phyloP scores from a whole-genome alignment of 2,113 vertebrate species.

The Arizona elegans region DNA sequence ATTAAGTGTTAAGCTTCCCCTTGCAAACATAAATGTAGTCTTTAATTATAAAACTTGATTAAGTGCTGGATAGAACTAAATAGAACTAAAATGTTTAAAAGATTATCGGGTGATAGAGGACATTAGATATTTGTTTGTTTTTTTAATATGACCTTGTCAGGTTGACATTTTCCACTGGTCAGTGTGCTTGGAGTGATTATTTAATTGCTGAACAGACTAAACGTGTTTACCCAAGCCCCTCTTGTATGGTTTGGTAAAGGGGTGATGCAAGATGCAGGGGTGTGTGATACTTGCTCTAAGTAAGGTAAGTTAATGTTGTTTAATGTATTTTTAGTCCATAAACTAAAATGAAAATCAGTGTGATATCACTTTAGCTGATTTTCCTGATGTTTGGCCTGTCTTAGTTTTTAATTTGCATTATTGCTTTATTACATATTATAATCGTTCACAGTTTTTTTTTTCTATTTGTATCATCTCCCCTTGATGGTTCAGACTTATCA shows the following conservation, averaged over 20 bases:
- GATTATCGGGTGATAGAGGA: neutral
- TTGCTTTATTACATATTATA: neutral
- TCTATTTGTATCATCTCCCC: neutral
- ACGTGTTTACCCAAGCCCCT: slow-evolving; percentile 50
- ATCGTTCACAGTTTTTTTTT: neutral
- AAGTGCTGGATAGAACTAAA: neutral
- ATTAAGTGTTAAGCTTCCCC: neutral
- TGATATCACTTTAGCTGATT: neutral
- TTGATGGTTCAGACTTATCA: neutral
- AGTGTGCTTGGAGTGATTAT: slow-evolving; percentile 38
- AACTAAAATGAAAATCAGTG: neutral
- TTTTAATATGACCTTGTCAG: slow-evolving; percentile 48
- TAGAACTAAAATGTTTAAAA: neutral
- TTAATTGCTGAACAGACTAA: slow-evolving; percentile 45
- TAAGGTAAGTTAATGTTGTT: neutral
- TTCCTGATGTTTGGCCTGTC: neutral
- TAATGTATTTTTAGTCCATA: neutral
- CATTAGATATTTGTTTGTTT: slow-evolving; percentile 32
- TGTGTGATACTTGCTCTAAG: neutral
- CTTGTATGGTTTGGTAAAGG: slow-evolving; percentile 24
- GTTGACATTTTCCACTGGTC: slow-evolving; percentile 47
- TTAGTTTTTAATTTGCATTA: neutral
- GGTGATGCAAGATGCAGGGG: slow-evolving; percentile 23
- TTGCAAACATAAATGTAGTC: neutral
- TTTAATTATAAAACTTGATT: neutral